Conservation (phyloP, 2,888 invertebrate species). For the Buathra laborator region DNA sequence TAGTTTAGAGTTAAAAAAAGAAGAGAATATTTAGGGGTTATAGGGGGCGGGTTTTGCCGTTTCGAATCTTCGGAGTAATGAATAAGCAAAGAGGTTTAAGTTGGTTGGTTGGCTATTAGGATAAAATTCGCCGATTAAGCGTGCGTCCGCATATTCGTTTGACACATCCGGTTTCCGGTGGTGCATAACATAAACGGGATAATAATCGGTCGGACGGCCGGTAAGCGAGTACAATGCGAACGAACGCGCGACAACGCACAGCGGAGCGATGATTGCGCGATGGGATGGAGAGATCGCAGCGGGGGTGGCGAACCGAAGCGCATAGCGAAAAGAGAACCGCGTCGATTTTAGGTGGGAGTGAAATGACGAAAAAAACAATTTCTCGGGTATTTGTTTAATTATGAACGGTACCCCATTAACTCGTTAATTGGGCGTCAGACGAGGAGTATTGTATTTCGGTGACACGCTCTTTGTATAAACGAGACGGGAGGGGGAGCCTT, state of each 20-base stretch:
- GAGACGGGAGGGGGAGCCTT: slow-evolving; percentile 34
- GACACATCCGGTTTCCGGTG: slow-evolving; percentile 85
- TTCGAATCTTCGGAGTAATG: slow-evolving; percentile 5
- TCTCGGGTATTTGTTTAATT: slow-evolving; percentile 83
- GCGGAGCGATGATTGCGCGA: slow-evolving; percentile 65
- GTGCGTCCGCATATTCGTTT: slow-evolving; percentile 78
- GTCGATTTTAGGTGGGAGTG: slow-evolving; percentile 48
- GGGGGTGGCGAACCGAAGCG: slow-evolving; percentile 16
- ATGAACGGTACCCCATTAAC: slow-evolving; percentile 84
- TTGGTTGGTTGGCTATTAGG: slow-evolving; percentile 3
- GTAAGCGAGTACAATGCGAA: slow-evolving; percentile 76
- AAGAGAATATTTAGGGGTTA: no score
- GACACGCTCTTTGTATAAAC: slow-evolving; percentile 82
- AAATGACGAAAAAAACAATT: slow-evolving; percentile 65
- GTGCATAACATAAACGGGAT: slow-evolving; percentile 71
- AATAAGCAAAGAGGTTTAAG: slow-evolving; percentile 20
- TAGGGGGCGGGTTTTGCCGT: no score
- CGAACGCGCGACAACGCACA: slow-evolving; percentile 43
- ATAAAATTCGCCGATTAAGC: slow-evolving; percentile 76
- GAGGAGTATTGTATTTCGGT: slow-evolving; percentile 81
- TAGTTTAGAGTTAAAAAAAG: not conserved
- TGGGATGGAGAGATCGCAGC: slow-evolving; percentile 22
- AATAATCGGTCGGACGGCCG: slow-evolving; percentile 79
- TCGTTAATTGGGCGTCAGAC: slow-evolving; percentile 85
- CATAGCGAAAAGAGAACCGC: slow-evolving; percentile 58